Conservation (phyloP, 2,888 invertebrate species). For the Nemurella pictetii region DNA sequence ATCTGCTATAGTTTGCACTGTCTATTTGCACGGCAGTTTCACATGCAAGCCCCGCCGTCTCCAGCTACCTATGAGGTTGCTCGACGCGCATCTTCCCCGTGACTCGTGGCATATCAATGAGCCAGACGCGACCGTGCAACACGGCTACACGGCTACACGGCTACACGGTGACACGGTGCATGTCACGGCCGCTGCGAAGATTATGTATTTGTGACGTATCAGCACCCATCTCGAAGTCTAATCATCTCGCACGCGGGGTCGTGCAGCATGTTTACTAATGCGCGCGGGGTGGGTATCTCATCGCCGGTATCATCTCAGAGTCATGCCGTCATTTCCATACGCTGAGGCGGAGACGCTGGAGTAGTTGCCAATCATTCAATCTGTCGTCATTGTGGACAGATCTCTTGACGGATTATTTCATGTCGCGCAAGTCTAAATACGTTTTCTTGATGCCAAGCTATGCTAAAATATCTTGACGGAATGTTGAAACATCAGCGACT, state of each 20-base stretch:
- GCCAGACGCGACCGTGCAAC: not conserved
- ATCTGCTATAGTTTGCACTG: too few relatives aligned
- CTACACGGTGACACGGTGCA: not conserved
- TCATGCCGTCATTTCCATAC: not conserved
- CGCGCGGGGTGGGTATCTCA: not conserved
- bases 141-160: not conserved
- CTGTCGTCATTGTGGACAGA: not conserved
- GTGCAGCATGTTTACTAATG: not conserved
- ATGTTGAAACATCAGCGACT: not conserved
- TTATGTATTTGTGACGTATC: not conserved
- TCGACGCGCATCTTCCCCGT: not conserved
- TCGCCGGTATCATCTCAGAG: not conserved
- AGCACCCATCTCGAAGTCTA: not conserved
- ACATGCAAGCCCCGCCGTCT: too few relatives aligned
- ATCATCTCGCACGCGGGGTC: too few relatives aligned
- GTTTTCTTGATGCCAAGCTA: not conserved
- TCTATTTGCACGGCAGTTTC: too few relatives aligned
- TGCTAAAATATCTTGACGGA: not conserved
- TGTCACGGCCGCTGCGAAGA: not conserved
- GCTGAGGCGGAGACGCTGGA: not conserved
- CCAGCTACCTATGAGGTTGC: too few relatives aligned
- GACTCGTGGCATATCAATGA: not conserved
- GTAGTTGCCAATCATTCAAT: not conserved
- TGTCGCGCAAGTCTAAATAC: not conserved
- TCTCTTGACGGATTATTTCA: not conserved